Percentiles rank a stretch among this genome's conserved stretches.
Conservation (phyloP, 2,797 vertebrate species). For the Vultur gryphus region DNA sequence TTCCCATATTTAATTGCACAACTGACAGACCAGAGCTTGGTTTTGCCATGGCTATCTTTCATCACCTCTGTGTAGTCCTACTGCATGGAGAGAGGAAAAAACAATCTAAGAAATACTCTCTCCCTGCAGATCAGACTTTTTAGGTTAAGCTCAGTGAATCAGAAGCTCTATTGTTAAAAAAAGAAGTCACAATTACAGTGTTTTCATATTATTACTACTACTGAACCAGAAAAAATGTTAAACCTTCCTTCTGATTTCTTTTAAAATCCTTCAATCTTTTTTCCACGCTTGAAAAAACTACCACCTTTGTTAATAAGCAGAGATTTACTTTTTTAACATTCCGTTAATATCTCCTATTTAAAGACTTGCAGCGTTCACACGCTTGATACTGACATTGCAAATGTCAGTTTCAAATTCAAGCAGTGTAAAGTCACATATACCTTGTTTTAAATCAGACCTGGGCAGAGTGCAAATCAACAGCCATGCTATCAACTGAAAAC, state of each 20-base stretch:
- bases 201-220: no score
- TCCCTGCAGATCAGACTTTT: neutral
- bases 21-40: neutral
- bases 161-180: neutral
- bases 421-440: rapidly evolving
- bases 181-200: neutral
- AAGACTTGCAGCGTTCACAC: neutral
- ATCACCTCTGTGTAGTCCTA: neutral
- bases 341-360: neutral
- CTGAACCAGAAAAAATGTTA: neutral
- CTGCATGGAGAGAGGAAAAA: neutral
- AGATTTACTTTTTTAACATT: neutral
- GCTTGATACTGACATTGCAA: rapidly evolving
- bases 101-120: neutral
- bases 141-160: neutral
- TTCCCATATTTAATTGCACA: neutral
- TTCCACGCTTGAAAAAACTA: no score
- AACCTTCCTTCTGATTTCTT: no score
- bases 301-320: neutral
- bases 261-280: neutral
- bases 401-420: neutral
- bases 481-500: rapidly evolving
- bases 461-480: neutral
- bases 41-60: neutral
- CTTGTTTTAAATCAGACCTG: neutral